These are phyloP conservation scores for Albula goreensis DNA, from an alignment of 2,113 vertebrate species.

Conservation along the genomic window DNA sequence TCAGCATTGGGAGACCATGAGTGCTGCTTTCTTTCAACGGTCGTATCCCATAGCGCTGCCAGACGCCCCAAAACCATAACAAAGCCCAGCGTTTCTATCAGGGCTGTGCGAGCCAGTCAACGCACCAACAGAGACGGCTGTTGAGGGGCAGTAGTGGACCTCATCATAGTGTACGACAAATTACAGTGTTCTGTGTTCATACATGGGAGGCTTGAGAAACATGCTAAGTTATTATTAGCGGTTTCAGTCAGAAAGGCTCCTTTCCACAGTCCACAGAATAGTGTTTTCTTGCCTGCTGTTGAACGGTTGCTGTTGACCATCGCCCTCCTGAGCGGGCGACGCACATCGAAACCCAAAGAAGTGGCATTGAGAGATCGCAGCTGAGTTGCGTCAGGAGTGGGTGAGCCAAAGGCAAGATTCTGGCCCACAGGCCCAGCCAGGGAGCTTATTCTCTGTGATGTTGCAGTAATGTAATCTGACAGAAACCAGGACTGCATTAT, in stretches of 20 bases:
- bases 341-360: not conserved
- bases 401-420: not conserved
- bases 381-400: not conserved
- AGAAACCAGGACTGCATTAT: not conserved
- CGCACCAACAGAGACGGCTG: not conserved
- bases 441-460: not conserved
- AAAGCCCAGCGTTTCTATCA: not conserved
- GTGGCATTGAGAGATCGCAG: not conserved
- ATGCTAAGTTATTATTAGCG: not conserved
- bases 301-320: not conserved
- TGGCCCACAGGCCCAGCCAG: not conserved
- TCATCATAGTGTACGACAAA: not conserved
- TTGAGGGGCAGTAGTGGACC: not conserved
- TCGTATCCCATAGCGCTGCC: not conserved
- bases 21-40: not conserved
- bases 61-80: not conserved
- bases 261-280: not conserved
- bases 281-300: not conserved
- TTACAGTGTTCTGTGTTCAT: not conserved
- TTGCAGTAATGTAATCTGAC: not conserved
- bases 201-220: not conserved
- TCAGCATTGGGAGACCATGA: not conserved
- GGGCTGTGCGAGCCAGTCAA: not conserved
- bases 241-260: not conserved
- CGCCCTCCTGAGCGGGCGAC: not conserved